Base-by-base conservation (phyloP, 2,888 invertebrate species). In the Xanthorhoe spadicearia region DNA sequence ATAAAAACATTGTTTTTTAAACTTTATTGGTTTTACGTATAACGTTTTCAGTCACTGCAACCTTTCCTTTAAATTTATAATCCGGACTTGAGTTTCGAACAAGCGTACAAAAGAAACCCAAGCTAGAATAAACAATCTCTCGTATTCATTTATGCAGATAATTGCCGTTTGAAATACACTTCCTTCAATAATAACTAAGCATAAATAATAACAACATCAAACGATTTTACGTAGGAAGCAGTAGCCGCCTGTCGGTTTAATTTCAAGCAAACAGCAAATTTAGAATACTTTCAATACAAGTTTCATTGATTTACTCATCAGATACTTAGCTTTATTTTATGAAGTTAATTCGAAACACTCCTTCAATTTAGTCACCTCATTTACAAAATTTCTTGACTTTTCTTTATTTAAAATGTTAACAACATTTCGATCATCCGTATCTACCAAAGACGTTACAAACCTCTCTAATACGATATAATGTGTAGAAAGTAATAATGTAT, bases 141-240 rank as follows among this genome's bases (percentile, higher is more conserved):
- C 60, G 52, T 58, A 56, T 53, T 55, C 53, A 59, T 54, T 46
- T 46, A 58, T 55, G 53, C 46, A 65, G 60, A 65, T 69, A 64
- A 69, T 69, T 58, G 61, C 51, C 63, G 71, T 74, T 74, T 72
- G 70, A 72, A 69, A 64, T 70, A 59, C 61, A 61, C 69, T 71
- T 66, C 61, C 57, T 60, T 51, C 61, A 58, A 66, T 69, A 66
- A 68, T 68, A 69, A 69, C 61, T 53, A 58, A 73, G 66, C 70
- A 63, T 68, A 70, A 71, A 70, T 73, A 73, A 70, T 69, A 66
- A 61, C 55, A 61, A 65, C 71, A 49, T 71, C 70, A 73, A 73
- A 71, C 68, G 62, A 52, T 52, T 62, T 58, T 35, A n/a, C 48
- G 15, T 50, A 35, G 15, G 55, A 65, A 56, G 61, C 61, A 35